A percentile compares a stretch with the other conserved stretches of the same genome.
Conservation (phyloP, 2,797 vertebrate genomes). For the Helarctos malayanus region DNA sequence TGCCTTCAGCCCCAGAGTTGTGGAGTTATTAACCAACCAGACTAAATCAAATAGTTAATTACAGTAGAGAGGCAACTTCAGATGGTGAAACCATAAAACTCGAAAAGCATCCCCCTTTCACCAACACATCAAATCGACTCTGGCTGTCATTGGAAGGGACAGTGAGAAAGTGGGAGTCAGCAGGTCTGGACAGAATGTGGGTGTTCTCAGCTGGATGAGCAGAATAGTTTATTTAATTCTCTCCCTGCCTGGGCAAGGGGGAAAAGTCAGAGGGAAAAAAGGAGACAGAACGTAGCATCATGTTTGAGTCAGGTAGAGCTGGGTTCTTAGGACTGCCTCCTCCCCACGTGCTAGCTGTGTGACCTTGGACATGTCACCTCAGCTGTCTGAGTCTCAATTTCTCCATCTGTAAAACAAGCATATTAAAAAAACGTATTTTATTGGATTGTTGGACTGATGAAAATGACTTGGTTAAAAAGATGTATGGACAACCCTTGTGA, state of each 20-base stretch:
- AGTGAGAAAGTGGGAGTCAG: slow-evolving; percentile 77
- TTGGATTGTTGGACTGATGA: not conserved
- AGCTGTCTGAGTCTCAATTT: not conserved
- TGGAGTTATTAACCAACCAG: slow-evolving; percentile 75
- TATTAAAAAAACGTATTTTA: not conserved
- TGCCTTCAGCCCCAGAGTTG: slow-evolving; percentile 64
- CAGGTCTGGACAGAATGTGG: slow-evolving; percentile 71
- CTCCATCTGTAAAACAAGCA: slow-evolving; percentile 9
- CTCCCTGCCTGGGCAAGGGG: slow-evolving; percentile 26
- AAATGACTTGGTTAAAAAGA: slow-evolving; percentile 26
- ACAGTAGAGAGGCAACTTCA: slow-evolving; percentile 62
- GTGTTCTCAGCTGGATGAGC: slow-evolving; percentile 70
- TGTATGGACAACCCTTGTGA: not conserved
- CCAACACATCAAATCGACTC: not conserved
- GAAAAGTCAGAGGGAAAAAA: not conserved
- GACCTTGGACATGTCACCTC: not conserved
- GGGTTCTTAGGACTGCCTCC: not conserved
- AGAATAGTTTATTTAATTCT: slow-evolving; percentile 67
- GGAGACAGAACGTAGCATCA: not conserved
- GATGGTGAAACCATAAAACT: slow-evolving; percentile 64
- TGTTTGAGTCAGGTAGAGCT: not conserved
- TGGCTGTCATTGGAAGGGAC: slow-evolving; percentile 69
- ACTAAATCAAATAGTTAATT: slow-evolving; percentile 76
- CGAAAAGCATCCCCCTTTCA: not conserved
- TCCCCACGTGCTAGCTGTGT: not conserved